Base-by-base conservation (phyloP, 2,888 invertebrate genomes). In the Phaedon cochleariae region DNA sequence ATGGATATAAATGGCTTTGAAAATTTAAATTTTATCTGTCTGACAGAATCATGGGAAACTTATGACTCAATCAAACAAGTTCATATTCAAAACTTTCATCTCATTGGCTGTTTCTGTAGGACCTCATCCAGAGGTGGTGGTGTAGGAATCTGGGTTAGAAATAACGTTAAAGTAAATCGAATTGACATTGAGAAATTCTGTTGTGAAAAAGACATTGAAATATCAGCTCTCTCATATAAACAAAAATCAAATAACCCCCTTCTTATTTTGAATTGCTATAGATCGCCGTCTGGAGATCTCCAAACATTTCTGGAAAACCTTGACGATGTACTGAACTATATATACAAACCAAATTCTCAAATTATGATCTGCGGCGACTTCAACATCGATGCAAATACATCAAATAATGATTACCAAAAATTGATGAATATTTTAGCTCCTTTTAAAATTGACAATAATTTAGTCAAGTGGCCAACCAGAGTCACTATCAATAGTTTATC, bases 111-210 rank as follows among this genome's bases (percentile, higher is more conserved):
- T 17, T 48, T 9, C 48, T 48, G 48, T 48, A 48, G 48, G 10
- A 48, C 48, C 48, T 48, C 48, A 48, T 48, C 15, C 48, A 18
- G 48, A 17, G 9, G 48, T 15, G 48, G 48, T 48, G 26, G 26
- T 48, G 48, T 48, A 48, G 48, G 48, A 48, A 48, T 48, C 48
- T 48, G 48, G 48, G 12, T 48, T 17, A 48, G 18, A 48, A 48
- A 48, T 48, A 48, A 48, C 15, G 17, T 48, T 3, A 15, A 17
- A 48, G 48, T 48, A 1, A 48, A 48, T 9, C 15, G 48, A 9
- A 48, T 48, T 48, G 48, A 17, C 17, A 48, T 48, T 2, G 15
- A 48, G 48, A 48, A 48, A 48, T 45, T 15, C 17, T 45, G 45
- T 45, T 45, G 45, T 45, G 45, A 45, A 45, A 45, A 45, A 45